Evolutionary conservation across 2,888 invertebrate species (phyloP).

Genomic region (Carabus problematicus): DNA sequence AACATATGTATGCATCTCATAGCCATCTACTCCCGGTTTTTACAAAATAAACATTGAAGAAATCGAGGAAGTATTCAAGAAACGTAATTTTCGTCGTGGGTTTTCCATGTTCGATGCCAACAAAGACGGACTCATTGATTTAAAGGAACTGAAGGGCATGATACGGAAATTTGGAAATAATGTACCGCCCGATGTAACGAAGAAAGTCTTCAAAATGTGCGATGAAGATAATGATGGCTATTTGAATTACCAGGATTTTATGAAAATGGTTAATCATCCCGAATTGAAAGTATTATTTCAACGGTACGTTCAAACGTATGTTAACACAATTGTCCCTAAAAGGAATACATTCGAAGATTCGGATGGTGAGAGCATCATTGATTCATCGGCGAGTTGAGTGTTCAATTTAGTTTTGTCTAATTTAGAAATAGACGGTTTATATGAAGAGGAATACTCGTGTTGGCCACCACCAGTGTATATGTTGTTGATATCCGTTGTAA

Average conservation of each 20-base stretch:
- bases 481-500: slow-evolving; percentile 81
- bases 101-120: slow-evolving; percentile 31
- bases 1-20: too few relatives aligned
- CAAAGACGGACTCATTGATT: slow-evolving; percentile 30
- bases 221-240: slow-evolving; percentile 65
- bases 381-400: too few relatives aligned
- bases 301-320: slow-evolving; percentile 65
- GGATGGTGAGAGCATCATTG: slow-evolving; percentile 2
- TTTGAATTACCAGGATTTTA: slow-evolving; percentile 72
- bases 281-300: slow-evolving; percentile 67
- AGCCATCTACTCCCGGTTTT: too few relatives aligned
- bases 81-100: slow-evolving; percentile 43
- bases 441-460: slow-evolving; percentile 87
- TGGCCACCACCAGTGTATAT: slow-evolving; percentile 88
- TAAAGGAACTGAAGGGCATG: slow-evolving; percentile 24
- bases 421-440: slow-evolving; percentile 58
- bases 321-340: slow-evolving; percentile 66
- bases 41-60: slow-evolving; percentile 16
- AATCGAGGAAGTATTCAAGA: slow-evolving; percentile 15
- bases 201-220: slow-evolving; percentile 67
- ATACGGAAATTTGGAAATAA: slow-evolving; percentile 5
- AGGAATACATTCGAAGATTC: slow-evolving; percentile 47
- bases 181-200: slow-evolving; percentile 70
- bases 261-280: slow-evolving; percentile 67
- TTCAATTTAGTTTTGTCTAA: neutral